Conservation (phyloP, 53 echinoderm and acorn worm genomes). For the Holothuria scabra region DNA sequence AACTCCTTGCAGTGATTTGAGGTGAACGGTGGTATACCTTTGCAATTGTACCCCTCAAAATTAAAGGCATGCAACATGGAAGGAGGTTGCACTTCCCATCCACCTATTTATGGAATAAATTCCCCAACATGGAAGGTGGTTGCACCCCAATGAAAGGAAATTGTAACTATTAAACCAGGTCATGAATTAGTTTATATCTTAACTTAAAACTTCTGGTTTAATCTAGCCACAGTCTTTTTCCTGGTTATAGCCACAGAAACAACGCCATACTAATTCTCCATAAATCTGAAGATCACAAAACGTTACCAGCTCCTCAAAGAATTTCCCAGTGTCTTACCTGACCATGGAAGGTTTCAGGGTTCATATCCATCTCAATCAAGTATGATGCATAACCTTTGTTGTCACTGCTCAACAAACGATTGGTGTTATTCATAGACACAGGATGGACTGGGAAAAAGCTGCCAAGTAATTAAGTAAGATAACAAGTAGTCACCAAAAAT, state of each 20-base stretch:
- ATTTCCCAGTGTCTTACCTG: slow-evolving; percentile 55
- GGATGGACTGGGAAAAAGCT: slow-evolving; percentile 97
- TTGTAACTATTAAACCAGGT: neutral
- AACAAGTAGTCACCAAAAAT: neutral
- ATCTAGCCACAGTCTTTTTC: too few relatives aligned
- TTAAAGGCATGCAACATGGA: too few relatives aligned
- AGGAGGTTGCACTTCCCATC: too few relatives aligned
- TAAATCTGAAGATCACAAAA: neutral
- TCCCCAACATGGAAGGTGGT: too few relatives aligned
- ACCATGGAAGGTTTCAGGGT: slow-evolving; percentile 72
- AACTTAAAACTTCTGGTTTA: too few relatives aligned
- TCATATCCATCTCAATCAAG: slow-evolving; percentile 83
- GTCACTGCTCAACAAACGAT: slow-evolving; percentile 86
- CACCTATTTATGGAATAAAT: too few relatives aligned
- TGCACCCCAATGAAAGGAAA: too few relatives aligned
- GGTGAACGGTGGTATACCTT: too few relatives aligned
- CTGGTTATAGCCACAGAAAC: neutral
- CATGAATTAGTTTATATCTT: too few relatives aligned
- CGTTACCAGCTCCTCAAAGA: neutral
- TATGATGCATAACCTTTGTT: slow-evolving; percentile 95
- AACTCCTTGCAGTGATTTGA: too few relatives aligned
- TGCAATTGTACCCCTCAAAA: too few relatives aligned
- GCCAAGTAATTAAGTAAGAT: neutral
- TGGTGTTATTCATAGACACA: slow-evolving; percentile 95
- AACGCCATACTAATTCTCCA: too few relatives aligned